These are phyloP conservation scores for Geodia barretti DNA, from an alignment of 37 sponge, comb jelly and placozoan genomes.

Conservation along the genomic window DNA sequence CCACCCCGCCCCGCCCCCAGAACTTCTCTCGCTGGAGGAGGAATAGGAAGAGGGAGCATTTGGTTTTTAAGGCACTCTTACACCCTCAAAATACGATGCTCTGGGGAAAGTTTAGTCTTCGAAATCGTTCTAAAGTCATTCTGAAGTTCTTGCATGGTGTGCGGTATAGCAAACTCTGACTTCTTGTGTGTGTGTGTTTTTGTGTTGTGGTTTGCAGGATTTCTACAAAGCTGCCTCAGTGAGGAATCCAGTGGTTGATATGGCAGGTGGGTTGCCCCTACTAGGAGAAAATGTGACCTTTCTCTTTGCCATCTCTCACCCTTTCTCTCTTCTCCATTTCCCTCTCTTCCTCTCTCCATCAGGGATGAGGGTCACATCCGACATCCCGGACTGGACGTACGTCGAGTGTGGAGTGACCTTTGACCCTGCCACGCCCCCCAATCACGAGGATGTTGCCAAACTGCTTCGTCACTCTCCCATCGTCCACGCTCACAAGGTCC, in stretches of 20 bases:
- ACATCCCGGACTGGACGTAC: slow-evolving; percentile 94
- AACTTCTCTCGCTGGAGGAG: too few species aligned
- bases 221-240: slow-evolving; percentile 87
- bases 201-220: too few species aligned
- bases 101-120: too few species aligned
- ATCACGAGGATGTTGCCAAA: slow-evolving; percentile 31
- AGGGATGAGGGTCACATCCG: slow-evolving; percentile 69
- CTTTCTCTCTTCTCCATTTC: too few species aligned
- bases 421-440: slow-evolving; percentile 31
- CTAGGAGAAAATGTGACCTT: too few species aligned
- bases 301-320: too few species aligned
- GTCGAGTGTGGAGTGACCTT: slow-evolving; percentile 72
- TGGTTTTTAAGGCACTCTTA: too few species aligned
- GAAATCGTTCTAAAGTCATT: too few species aligned
- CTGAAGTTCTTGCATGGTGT: neutral
- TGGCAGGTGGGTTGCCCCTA: slow-evolving; percentile 76
- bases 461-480: slow-evolving; percentile 87
- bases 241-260: slow-evolving; percentile 90
- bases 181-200: neutral
- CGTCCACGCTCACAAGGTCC: slow-evolving; percentile 58
- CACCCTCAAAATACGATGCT: too few species aligned
- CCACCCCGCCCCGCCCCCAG: neutral
- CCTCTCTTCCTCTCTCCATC: neutral
- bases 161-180: neutral
- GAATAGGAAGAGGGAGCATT: too few species aligned